These are phyloP conservation scores for Muntiacus muntjak DNA, from an alignment of 2,113 vertebrate genomes.

Conservation along the genomic window DNA sequence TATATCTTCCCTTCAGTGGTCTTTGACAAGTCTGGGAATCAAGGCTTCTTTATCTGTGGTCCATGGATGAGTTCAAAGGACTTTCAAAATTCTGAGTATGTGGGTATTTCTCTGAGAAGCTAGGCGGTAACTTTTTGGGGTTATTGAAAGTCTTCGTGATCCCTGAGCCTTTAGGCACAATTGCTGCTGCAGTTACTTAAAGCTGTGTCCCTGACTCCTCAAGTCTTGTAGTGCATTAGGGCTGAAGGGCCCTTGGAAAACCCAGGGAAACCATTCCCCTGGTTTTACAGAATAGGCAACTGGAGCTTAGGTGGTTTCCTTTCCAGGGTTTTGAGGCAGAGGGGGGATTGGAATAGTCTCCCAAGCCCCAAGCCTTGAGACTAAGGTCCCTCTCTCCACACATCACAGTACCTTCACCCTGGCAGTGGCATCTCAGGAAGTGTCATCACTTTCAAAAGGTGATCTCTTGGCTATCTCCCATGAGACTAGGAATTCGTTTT, in stretches of 20 bases:
- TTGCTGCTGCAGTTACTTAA: background rate
- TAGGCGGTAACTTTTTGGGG: background rate
- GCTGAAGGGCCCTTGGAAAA: background rate
- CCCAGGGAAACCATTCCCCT: background rate
- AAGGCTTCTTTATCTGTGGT: background rate
- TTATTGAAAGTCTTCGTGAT: background rate
- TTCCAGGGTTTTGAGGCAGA: background rate
- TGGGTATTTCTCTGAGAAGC: background rate
- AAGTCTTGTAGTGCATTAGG: background rate
- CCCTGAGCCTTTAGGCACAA: background rate
- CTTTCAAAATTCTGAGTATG: background rate
- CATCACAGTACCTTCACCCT: background rate
- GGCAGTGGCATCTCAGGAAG: background rate
- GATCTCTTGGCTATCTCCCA: background rate
- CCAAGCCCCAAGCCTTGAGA: background rate
- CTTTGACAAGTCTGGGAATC: background rate
- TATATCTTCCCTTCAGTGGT: background rate
- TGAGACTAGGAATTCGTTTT: background rate
- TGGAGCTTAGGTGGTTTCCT: background rate
- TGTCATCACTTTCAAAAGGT: background rate
- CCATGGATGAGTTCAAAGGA: background rate
- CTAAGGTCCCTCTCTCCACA: background rate
- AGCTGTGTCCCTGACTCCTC: background rate
- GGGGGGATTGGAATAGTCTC: background rate
- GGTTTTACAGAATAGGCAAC: background rate